Evolutionary conservation across 2,888 invertebrate species (phyloP).

Genomic region (Papilio demoleus): DNA sequence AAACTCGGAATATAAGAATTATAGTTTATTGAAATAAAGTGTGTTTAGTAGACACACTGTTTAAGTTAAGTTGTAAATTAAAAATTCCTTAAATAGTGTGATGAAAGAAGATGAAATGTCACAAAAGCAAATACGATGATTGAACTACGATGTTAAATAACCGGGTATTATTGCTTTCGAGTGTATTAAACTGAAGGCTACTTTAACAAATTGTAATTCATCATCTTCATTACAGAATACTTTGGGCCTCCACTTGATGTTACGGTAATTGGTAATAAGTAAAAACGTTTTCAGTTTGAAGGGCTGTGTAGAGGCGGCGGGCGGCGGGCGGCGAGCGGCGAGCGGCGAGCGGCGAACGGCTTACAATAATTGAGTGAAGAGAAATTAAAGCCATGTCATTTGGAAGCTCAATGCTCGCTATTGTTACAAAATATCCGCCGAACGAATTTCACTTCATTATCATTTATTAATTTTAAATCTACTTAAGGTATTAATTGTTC

Average conservation of each 20-base stretch:
- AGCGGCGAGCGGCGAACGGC: too few relatives aligned
- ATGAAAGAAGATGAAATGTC: too few relatives aligned
- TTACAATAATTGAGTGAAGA: constrained; percentile 2
- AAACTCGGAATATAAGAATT: too few relatives aligned
- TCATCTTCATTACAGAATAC: not conserved
- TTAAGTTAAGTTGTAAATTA: too few relatives aligned
- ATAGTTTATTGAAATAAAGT: too few relatives aligned
- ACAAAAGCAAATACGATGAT: too few relatives aligned
- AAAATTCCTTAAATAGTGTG: too few relatives aligned
- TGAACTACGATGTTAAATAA: too few relatives aligned
- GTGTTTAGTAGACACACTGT: too few relatives aligned
- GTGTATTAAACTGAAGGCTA: not conserved
- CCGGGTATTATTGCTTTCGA: too few relatives aligned
- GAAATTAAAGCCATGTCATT: not conserved
- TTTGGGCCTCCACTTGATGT: not conserved
- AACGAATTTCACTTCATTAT: not conserved
- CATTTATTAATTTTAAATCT: not conserved
- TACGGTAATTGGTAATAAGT: not conserved
- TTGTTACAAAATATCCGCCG: not conserved
- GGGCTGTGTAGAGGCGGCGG: not conserved
- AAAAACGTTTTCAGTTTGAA: not conserved
- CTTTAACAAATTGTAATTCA: not conserved
- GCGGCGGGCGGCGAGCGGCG: not conserved
- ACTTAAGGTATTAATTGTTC: not conserved
- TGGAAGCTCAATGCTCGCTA: not conserved